A percentile compares a stretch with the other conserved stretches of the same genome.
These are phyloP conservation scores for Austrolebias charrua DNA, from an alignment of 2,797 vertebrate genomes.

Conservation along the genomic window DNA sequence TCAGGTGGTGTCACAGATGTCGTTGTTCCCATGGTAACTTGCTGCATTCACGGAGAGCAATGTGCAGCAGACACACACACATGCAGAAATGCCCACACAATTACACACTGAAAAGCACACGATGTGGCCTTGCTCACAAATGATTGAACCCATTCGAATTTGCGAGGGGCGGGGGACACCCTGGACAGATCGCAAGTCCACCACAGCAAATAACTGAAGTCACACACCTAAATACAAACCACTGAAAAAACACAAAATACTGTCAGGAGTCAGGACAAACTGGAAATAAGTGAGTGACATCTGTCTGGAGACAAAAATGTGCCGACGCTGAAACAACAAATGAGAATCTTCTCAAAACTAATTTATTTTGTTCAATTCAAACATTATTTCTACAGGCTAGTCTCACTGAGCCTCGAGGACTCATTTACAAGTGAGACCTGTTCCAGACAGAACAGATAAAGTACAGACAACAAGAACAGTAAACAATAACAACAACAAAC, in stretches of 20 bases:
- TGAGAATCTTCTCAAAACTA: background rate
- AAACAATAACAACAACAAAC: too few relatives aligned
- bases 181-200: too few relatives aligned
- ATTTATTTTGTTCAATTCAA: too few relatives aligned
- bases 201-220: background rate
- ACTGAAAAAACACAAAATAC: background rate
- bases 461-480: too few relatives aligned
- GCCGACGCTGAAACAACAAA: background rate
- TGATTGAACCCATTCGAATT: background rate
- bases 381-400: too few relatives aligned
- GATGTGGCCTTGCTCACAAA: constrained; percentile 14
- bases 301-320: background rate
- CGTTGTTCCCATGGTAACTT: constrained; percentile 78
- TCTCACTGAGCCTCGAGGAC: too few relatives aligned
- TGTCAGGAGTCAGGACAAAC: background rate
- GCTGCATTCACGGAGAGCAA: constrained; percentile 44
- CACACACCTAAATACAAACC: constrained; percentile 3
- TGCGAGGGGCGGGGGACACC: too few relatives aligned
- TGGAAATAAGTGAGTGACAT: background rate
- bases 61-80: constrained; percentile 33
- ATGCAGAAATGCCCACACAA: constrained; percentile 19
- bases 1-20: constrained; percentile 55
- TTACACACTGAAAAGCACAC: constrained; percentile 19
- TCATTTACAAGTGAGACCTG: too few relatives aligned
- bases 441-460: too few relatives aligned